Base-by-base conservation (phyloP, 2,113 vertebrate genomes). In the Nycticebus coucang region DNA sequence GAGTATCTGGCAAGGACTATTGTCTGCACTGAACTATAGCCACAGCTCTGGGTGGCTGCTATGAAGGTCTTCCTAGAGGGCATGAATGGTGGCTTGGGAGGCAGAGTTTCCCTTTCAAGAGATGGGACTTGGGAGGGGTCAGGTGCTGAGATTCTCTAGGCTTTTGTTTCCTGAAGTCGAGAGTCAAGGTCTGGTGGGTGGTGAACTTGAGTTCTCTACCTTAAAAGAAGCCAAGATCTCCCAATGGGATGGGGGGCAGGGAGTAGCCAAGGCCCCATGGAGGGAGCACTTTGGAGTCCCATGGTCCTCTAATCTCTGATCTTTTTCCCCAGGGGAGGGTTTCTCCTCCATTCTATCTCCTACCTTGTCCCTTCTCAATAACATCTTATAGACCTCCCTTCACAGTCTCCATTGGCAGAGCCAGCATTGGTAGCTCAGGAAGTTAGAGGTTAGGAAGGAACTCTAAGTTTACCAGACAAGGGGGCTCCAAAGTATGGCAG, bases 141-240 rank as follows among this genome's bases (percentile, higher is more conserved):
- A 5, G 18, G 75, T 4, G 2, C 92, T 71, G 59, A 91, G 59
- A 86, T 55, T 78, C 78, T 66, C 45, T 72, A 60, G 71, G 60
- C 68, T 18, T 92, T 75, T 88, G 37, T 64, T 89, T 96, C 78
- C 93, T 86, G 78, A 81, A 90, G 41, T 55, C 55, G 80, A 53
- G 19, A 75, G 41, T 77, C 75, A 83, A 41, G 28, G 6, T 93
- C 79, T 75, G 66, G 21, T 78, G 72, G 62, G 30, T 28, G 62
- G 15, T 88, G 68, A 35, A 45, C 78, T 83, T 17, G 35, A 79
- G 50, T n/a, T 21, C 24, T 78, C 19, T 71, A 24, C 59, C 35
- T 50, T 66, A 89, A 91, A 68, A 81, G 30, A 91, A 37, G 69
- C 26, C 45, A 72, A 91, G 62, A 55, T 68, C 35, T 87, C 91